These are phyloP conservation scores for Calephelis perditalis DNA, from an alignment of 2,888 invertebrate genomes.

Conservation along the genomic window DNA sequence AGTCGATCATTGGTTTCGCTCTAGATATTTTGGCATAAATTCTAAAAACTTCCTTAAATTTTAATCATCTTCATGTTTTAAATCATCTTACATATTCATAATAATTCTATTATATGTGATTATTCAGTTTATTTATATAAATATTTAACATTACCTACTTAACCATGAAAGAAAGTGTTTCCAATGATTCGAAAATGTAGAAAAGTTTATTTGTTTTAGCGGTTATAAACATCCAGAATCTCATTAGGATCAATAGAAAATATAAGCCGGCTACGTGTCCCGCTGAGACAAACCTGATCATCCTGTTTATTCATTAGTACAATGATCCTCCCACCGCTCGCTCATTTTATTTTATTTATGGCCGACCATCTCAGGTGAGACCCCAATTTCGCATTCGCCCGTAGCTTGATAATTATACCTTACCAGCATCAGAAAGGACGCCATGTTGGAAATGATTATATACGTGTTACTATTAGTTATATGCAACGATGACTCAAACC, in stretches of 20 bases:
- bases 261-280: slow-evolving; percentile 29
- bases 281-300: slow-evolving; percentile 37
- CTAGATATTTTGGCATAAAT: too few species aligned
- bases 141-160: not conserved
- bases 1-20: too few species aligned
- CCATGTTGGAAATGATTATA: slow-evolving; percentile 51
- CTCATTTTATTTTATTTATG: slow-evolving; percentile 75
- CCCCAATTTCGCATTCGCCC: slow-evolving; percentile 76
- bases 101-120: too few species aligned
- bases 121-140: slow-evolving; percentile 6
- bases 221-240: too few species aligned
- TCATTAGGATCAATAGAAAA: too few species aligned
- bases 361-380: slow-evolving; percentile 69
- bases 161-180: too few species aligned
- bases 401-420: slow-evolving; percentile 73
- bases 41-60: too few species aligned
- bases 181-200: too few species aligned
- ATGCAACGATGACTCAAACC: slow-evolving; percentile 3
- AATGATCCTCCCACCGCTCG: slow-evolving; percentile 65
- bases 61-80: too few species aligned
- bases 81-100: too few species aligned
- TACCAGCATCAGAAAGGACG: slow-evolving; percentile 65
- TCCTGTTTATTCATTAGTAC: slow-evolving; percentile 68
- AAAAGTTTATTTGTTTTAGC: too few species aligned
- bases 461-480: slow-evolving; percentile 13